Conservation (phyloP, 2,113 vertebrate species). For the Nibea coibor region DNA sequence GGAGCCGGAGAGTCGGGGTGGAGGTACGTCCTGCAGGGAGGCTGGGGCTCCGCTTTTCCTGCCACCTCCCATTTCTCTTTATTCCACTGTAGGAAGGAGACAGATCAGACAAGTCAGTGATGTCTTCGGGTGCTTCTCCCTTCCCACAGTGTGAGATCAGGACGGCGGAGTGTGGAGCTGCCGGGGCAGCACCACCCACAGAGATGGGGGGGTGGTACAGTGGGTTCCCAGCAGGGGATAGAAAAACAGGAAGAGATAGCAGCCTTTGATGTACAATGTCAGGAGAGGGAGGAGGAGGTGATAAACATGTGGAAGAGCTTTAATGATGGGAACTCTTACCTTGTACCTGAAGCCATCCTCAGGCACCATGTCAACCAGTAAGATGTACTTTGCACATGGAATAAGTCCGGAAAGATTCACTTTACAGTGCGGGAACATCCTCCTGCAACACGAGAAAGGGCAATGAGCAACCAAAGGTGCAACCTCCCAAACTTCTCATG, state of each 20-base stretch:
- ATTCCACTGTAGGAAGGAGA: constrained; percentile 87
- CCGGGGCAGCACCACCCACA: constrained; percentile 69
- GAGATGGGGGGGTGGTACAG: constrained; percentile 72
- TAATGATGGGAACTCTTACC: constrained; percentile 73
- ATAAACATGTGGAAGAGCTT: constrained; percentile 49
- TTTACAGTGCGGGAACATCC: constrained; percentile 96
- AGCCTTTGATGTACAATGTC: constrained; percentile 83
- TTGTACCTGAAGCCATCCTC: constrained; percentile 92
- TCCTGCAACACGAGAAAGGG: constrained; percentile 74
- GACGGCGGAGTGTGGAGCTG: constrained; percentile 32
- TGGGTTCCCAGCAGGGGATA: constrained; percentile 80
- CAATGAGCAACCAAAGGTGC: background rate
- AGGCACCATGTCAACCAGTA: constrained; percentile 92
- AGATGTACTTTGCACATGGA: constrained; percentile 91
- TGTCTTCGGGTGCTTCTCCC: constrained; percentile 1
- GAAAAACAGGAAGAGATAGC: constrained; percentile 87
- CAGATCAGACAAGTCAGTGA: constrained; percentile 30
- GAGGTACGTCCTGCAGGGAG: constrained; percentile 90
- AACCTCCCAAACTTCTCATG: background rate
- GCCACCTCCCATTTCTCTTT: constrained; percentile 94
- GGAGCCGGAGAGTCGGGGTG: constrained; percentile 93
- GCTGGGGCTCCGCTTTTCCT: constrained; percentile 93
- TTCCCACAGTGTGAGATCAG: constrained; percentile 49
- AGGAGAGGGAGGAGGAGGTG: constrained; percentile 44
- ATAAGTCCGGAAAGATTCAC: constrained; percentile 89